These are phyloP conservation scores for Lophius americanus DNA, from an alignment of 2,797 vertebrate species.

Conservation along the genomic window DNA sequence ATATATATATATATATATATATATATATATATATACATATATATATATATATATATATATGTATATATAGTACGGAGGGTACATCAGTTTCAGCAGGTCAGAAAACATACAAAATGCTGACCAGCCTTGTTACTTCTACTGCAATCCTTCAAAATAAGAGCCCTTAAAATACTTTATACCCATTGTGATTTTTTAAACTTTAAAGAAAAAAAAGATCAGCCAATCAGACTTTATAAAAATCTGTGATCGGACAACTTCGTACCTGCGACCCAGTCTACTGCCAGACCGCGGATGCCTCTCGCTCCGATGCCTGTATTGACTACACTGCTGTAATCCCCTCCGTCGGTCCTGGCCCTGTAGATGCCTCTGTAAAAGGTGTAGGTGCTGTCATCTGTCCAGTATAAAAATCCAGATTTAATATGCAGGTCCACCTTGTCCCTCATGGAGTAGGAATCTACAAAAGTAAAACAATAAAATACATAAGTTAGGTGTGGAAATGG, in stretches of 20 bases:
- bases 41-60: too few species aligned
- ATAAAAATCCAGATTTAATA: conserved; percentile 74
- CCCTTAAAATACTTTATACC: too few species aligned
- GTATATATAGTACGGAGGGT: too few species aligned
- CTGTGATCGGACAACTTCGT: neutral
- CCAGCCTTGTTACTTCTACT: too few species aligned
- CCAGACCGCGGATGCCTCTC: conserved; percentile 89
- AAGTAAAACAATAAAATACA: conserved; percentile 3
- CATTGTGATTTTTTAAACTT: too few species aligned
- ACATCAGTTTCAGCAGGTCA: too few species aligned
- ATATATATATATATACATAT: too few species aligned
- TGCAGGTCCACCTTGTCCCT: conserved; percentile 73
- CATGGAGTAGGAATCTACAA: conserved; percentile 58
- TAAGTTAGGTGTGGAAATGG: neutral
- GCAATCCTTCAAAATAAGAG: too few species aligned
- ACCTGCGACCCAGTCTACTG: conserved; percentile 95
- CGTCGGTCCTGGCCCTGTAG: conserved; percentile 72
- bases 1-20: too few species aligned
- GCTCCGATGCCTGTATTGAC: conserved; percentile 85
- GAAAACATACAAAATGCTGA: too few species aligned
- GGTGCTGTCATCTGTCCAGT: conserved; percentile 76
- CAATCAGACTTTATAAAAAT: too few species aligned
- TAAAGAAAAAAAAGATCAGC: too few species aligned
- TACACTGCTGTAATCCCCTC: conserved; percentile 68
- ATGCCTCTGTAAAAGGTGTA: conserved; percentile 65